Evolutionary conservation across 53 echinoderm and acorn worm species (phyloP).

Genomic region (Stichopus horrens): DNA sequence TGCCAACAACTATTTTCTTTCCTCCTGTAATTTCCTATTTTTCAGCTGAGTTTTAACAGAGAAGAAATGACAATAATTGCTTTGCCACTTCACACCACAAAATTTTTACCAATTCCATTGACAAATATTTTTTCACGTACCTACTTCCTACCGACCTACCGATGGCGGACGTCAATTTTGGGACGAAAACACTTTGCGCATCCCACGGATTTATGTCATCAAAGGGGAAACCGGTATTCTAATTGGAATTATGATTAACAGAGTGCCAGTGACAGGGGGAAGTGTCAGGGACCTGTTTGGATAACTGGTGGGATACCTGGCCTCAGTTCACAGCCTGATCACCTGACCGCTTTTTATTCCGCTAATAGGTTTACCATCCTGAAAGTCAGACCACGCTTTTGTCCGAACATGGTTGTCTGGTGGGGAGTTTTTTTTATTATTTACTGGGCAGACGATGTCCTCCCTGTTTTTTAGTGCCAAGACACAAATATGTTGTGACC

Average conservation of each 20-base stretch:
- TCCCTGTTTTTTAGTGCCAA: too few relatives aligned
- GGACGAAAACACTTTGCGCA: not conserved
- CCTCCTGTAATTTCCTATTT: too few relatives aligned
- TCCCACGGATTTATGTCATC: not conserved
- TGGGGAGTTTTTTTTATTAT: not conserved
- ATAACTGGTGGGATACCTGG: constrained; percentile 32
- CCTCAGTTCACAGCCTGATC: not conserved
- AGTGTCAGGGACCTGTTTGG: constrained; percentile 31
- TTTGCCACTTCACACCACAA: constrained; percentile 5
- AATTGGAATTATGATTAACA: constrained; percentile 30
- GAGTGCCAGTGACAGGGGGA: constrained; percentile 22
- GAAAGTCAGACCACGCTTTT: constrained; percentile 31
- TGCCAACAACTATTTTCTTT: too few relatives aligned
- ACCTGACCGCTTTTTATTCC: constrained; percentile 4
- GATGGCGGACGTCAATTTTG: not conserved
- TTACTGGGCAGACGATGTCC: too few relatives aligned
- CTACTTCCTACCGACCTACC: not conserved
- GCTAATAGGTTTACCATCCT: constrained; percentile 27
- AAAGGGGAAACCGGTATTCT: constrained; percentile 12
- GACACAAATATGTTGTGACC: too few relatives aligned
- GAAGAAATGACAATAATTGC: not conserved
- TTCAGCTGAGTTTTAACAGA: too few relatives aligned
- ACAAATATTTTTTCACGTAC: not conserved
- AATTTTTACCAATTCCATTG: not conserved
- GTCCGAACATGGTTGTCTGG: constrained; percentile 26